Evolutionary conservation across 1,140 invertebrate genomes (phyloP), one percentile per base, ranked within the genome.

Genomic region (Drosophila insularis): DNA sequence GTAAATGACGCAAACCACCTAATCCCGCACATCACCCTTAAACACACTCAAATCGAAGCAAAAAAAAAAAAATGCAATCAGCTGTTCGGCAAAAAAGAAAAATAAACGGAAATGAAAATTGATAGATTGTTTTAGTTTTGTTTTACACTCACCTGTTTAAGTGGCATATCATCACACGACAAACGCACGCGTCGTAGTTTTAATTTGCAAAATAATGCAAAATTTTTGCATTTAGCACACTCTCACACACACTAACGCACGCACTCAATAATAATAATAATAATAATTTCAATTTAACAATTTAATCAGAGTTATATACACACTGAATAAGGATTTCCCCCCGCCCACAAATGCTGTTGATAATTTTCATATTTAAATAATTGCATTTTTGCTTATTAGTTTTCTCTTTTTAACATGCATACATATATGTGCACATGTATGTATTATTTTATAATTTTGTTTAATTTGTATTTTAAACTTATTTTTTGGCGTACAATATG

Each of bases 131-230:
- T 37, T 37, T 13, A 37, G 32, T 39, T 4, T 6, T 56, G 13
- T 39, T 21, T 35, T 8, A 35, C 37, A 80, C 86, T 91, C 84
- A 91, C 90, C 90, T 91, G 90, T 90, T 91, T 91, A 91, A 91
- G 86, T 91, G 90, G 90, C 90, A 91, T 91, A 91, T 91, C 90
- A 91, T 91, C 82, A 91, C 90, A 91, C 90, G 86, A 91, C 86
- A 82, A 90, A 89, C 82, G 87, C 80, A 91, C 82, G 79, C 77
- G 75, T 89, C 90, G 78, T 85, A 90, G 78, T 71, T 90, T 90
- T 90, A 90, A 90, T 85, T 86, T 68, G 66, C 68, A 82, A 74
- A 81, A 62, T 78, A 69, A 73, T 78, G 74, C 78, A 82, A 61
- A 84, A 71, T 75, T 84, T 66, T 84, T 66, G 79, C 81, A 87